Conservation (phyloP, 2,888 invertebrate genomes). For the Drosophila nigricruria region DNA sequence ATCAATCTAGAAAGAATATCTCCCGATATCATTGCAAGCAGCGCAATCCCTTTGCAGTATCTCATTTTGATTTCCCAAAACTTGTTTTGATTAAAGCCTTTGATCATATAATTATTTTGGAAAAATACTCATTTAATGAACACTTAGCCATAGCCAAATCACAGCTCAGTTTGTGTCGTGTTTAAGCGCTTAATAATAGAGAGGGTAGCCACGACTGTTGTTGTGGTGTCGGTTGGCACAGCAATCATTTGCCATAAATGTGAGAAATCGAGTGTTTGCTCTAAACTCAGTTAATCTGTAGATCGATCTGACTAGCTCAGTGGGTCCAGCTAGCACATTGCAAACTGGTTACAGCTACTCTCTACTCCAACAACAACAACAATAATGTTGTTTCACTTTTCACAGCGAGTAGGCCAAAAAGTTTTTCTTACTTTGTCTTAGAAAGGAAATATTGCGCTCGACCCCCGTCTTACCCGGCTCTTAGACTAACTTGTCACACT, state of each 20-base stretch:
- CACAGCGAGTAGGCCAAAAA: conserved; percentile 19
- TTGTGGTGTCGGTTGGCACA: neutral
- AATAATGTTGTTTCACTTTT: conserved; percentile 8
- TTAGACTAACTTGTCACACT: conserved; percentile 35
- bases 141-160: conserved; percentile 36
- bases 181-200: conserved; percentile 36
- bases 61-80: neutral
- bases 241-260: conserved; percentile 17
- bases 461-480: neutral
- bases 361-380: neutral
- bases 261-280: conserved; percentile 11
- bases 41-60: neutral
- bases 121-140: conserved; percentile 42
- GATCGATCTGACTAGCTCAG: conserved; percentile 18
- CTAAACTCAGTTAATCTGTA: conserved; percentile 11
- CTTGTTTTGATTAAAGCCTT: conserved; percentile 37
- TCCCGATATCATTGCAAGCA: neutral
- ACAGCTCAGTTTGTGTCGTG: conserved; percentile 27
- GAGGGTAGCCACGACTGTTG: conserved; percentile 8
- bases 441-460: conserved; percentile 55
- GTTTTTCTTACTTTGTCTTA: conserved; percentile 20
- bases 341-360: conserved; percentile 26
- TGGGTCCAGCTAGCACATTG: conserved; percentile 3
- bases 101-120: conserved; percentile 65
- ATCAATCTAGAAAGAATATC: neutral